Conservation (phyloP, 2,888 invertebrate genomes). For the Lasioglossum vierecki region DNA sequence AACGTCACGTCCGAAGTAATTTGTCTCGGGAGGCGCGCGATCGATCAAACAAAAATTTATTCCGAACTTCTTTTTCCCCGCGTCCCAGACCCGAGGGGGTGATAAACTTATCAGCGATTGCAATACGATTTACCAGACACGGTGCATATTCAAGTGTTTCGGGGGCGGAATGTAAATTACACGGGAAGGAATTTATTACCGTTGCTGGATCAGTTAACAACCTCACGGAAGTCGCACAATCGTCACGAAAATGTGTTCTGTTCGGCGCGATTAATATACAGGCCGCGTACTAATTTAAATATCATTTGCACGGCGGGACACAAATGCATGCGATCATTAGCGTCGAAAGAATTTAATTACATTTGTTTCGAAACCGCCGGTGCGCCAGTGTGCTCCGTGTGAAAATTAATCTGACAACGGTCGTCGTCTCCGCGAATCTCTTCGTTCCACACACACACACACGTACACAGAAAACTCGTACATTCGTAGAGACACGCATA, state of each 20-base stretch:
- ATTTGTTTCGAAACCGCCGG: slow-evolving; percentile 57
- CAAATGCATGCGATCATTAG: slow-evolving; percentile 67
- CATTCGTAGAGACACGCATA: not conserved
- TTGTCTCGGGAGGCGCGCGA: not conserved
- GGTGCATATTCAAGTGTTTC: slow-evolving; percentile 8
- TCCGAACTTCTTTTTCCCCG: not conserved
- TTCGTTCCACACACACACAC: not conserved
- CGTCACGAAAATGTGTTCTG: slow-evolving; percentile 53
- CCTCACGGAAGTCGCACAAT: slow-evolving; percentile 48
- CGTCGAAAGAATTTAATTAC: slow-evolving; percentile 69
- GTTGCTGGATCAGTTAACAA: slow-evolving; percentile 56
- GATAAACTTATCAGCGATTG: slow-evolving; percentile 13
- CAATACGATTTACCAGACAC: slow-evolving; percentile 3
- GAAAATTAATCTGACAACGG: slow-evolving; percentile 54
- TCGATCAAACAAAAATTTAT: slow-evolving; percentile 15
- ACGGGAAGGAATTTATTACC: slow-evolving; percentile 45
- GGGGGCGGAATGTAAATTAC: slow-evolving; percentile 28
- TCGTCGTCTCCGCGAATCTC: slow-evolving; percentile 30
- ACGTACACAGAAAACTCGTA: not conserved
- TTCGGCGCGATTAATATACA: slow-evolving; percentile 66
- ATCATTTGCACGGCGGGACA: slow-evolving; percentile 63
- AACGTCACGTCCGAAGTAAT: slow-evolving; percentile 3
- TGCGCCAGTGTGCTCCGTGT: slow-evolving; percentile 1
- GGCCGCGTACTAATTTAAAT: slow-evolving; percentile 68
- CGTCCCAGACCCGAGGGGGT: not conserved